Base-by-base conservation (phyloP, 35 echinoderm and acorn worm species). In the Apostichopus parvimensis region DNA sequence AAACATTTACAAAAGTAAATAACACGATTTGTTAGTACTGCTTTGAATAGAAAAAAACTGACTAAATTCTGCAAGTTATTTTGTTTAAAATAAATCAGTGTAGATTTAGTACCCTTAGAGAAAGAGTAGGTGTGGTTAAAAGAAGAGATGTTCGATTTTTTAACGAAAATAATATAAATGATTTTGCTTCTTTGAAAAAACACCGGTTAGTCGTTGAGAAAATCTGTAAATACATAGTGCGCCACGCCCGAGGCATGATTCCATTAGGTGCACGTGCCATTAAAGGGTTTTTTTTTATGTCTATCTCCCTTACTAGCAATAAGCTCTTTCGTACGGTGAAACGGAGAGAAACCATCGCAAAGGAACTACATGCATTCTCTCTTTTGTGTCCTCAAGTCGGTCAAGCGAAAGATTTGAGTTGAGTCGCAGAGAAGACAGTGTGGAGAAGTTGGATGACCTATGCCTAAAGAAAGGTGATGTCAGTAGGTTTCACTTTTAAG, bases 201-300 rank as follows among this genome's bases (percentile, higher is more conserved):
- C 71, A 75, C 71, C 71, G 71, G n/a, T 75, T 75, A 20, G 6
- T 75, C 20, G 15, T n/a, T 4, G 21, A 75, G 11, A 45, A 18
- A 20, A 75, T 75, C 71, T 75, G 71, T 75, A 75, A 75, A 75
- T 75, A 75, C 71, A 75, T 14, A 84, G 55, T 58, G 81, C 17
- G 81, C 81, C 81, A 21, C 81, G 81, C 81, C 81, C 14, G 81
- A 84, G 81, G 81, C 81, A 14, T 84, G 81, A 62, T 84, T 84
- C 81, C 81, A 84, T 84, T 84, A 84, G 54, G 54, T 8, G 56
- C 81, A 84, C 81, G 81, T 84, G 81, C 17, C 81, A n/a, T n/a
- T 62, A 58, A 18, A 75, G n/a, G n/a, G 4, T 17, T 68, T 68
- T 68, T 18, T 45, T 45, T 45, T 45, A 28, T 28, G 26, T 28